A percentile compares a stretch with the other conserved stretches of the same genome.
Evolutionary conservation across 2,888 invertebrate species (phyloP).

Genomic region (Eupithecia tripunctaria): DNA sequence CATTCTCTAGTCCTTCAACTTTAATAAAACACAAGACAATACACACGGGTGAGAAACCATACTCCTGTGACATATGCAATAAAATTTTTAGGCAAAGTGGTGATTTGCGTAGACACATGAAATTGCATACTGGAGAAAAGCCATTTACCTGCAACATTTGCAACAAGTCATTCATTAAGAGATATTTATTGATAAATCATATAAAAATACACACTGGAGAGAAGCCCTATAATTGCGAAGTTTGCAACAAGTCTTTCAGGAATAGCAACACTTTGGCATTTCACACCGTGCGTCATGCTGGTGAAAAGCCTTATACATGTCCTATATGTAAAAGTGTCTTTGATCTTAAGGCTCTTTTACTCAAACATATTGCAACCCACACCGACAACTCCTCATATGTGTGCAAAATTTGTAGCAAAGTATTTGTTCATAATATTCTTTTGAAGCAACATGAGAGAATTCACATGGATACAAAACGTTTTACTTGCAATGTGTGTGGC

Average conservation of each 20-base stretch:
- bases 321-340: conserved; percentile 26
- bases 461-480: conserved; percentile 23
- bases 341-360: conserved; percentile 19
- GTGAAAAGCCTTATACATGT: conserved; percentile 20
- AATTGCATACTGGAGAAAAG: not conserved
- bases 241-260: conserved; percentile 15
- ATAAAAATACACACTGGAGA: conserved; percentile 25
- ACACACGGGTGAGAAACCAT: not conserved
- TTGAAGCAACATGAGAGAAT: conserved; percentile 19
- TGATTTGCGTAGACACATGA: not conserved
- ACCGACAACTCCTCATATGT: conserved; percentile 31
- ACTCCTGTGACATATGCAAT: conserved; percentile 11
- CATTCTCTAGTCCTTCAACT: conserved; percentile 24
- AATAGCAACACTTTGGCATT: conserved; percentile 20
- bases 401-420: conserved; percentile 21
- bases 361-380: conserved; percentile 26
- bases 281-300: conserved; percentile 19
- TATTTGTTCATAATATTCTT: conserved; percentile 14
- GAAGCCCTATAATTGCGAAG: conserved; percentile 20
- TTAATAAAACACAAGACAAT: conserved; percentile 8
- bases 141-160: conserved; percentile 20
- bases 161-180: conserved; percentile 25
- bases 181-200: conserved; percentile 19
- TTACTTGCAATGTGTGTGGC: conserved; percentile 19
- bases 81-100: conserved; percentile 21